Evolutionary conservation across 2,797 vertebrate species (phyloP), one percentile per base, ranked within the genome.

Genomic region (Smutsia temminckii): DNA sequence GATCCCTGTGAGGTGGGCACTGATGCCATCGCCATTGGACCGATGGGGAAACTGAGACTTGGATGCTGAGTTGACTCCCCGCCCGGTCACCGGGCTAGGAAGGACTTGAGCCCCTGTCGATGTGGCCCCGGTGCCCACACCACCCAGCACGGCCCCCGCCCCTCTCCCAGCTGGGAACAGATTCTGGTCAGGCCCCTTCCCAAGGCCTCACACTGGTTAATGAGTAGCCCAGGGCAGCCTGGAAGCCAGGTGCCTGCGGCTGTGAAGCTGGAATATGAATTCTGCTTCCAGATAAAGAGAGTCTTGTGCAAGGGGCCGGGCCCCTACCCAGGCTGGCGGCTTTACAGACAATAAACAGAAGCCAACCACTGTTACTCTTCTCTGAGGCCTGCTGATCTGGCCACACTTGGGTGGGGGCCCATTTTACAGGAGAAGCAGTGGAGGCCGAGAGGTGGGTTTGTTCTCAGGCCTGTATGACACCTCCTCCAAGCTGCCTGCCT

Each of bases 151-250:
- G 29, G 32, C 25, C 49, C 29, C 25, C n/a, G 16, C n/a, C 37
- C 11, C 8, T 13, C 12, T 20, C 12, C 32, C 63, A 37, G n/a
- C 85, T 34, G 34, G 71, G 29, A 11, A 75, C 37, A 37, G 68
- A 51, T n/a, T 77, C 23, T 18, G 8, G 32, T 55, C 57, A 51
- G 71, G 68, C 78, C 57, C 53, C 72, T 64, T 89, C 85, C 87
- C 12, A 8, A 84, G 86, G 78, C 34, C 94, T 95, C 53, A 25
- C 51, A 8, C 34, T 93, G 72, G 95, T 97, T 97, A 97, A 96
- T 96, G 63, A 96, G 80, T 94, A 96, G 84, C 87, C 32, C 37
- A 25, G 59, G 49, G 89, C 68, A 59, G 71, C 23, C 27, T 57
- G 89, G 96, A 69, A 94, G 74, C 80, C 66, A 75, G 93, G 55